These are phyloP conservation scores for Leptinotarsa juncta DNA, from an alignment of 2,888 invertebrate genomes.

Conservation along the genomic window DNA sequence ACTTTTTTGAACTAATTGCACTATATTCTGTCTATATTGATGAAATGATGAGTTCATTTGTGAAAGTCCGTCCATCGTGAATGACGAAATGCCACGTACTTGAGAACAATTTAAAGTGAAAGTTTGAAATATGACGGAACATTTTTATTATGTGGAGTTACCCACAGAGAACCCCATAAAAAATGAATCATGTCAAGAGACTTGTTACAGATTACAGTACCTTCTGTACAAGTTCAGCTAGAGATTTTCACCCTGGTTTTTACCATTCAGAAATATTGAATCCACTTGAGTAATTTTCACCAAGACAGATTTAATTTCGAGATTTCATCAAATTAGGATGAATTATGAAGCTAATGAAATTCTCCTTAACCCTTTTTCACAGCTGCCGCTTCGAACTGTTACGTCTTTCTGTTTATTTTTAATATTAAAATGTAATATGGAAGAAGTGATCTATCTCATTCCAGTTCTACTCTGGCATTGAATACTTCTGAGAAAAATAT, in stretches of 20 bases:
- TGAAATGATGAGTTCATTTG: background rate
- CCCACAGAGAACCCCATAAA: slow-evolving; percentile 1
- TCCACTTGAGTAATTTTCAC: slow-evolving; percentile 51
- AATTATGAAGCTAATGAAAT: slow-evolving; percentile 46
- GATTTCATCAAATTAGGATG: slow-evolving; percentile 51
- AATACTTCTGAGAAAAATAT: too few relatives aligned
- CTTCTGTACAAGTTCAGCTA: slow-evolving; percentile 50
- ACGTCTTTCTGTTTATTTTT: slow-evolving; percentile 40
- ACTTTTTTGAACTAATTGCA: too few relatives aligned
- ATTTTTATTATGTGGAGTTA: slow-evolving; percentile 11
- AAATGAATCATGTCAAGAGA: slow-evolving; percentile 32
- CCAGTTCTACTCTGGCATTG: background rate
- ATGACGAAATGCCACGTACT: background rate
- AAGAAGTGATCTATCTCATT: background rate
- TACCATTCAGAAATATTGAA: slow-evolving; percentile 50
- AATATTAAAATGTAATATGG: slow-evolving; percentile 15
- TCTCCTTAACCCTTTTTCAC: slow-evolving; percentile 42
- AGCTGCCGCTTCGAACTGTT: slow-evolving; percentile 42
- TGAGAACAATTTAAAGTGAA: slow-evolving; percentile 10
- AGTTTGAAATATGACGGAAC: slow-evolving; percentile 17
- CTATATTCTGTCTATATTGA: too few relatives aligned
- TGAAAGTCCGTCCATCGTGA: background rate
- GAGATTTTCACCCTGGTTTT: slow-evolving; percentile 47
- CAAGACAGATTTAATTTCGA: slow-evolving; percentile 49
- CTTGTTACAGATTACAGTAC: slow-evolving; percentile 54